Conservation (phyloP, 2,113 vertebrate genomes). For the Perca schrenkii region DNA sequence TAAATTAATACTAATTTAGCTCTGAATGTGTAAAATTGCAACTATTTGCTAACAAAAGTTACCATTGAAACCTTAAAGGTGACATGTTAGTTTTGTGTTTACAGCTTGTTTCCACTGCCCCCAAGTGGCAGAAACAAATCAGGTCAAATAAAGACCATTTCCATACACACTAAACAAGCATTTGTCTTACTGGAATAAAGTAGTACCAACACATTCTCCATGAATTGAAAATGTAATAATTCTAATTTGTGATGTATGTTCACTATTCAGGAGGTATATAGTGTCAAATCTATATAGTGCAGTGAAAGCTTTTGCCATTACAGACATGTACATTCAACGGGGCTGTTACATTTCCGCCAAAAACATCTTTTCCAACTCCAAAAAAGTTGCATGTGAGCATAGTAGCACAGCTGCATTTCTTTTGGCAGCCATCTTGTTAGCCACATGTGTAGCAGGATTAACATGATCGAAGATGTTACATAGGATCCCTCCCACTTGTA, state of each 20-base stretch:
- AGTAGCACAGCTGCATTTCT: slow-evolving; percentile 7
- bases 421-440: not conserved
- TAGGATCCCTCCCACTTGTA: not conserved
- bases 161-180: not conserved
- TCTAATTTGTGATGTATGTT: not conserved
- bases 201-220: not conserved
- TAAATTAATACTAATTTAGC: not conserved
- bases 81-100: not conserved
- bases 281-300: not conserved
- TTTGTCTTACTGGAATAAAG: not conserved
- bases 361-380: not conserved
- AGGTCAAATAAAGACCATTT: not conserved
- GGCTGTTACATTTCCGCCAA: not conserved
- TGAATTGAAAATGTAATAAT: not conserved
- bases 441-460: not conserved
- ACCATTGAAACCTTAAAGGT: not conserved
- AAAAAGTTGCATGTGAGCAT: not conserved
- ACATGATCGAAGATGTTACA: slow-evolving; percentile 2
- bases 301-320: not conserved
- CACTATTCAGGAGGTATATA: not conserved
- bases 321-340: not conserved
- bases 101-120: not conserved
- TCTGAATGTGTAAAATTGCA: not conserved
- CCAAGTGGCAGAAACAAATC: not conserved
- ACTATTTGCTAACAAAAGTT: not conserved